phyloP scores from a whole-genome alignment of 2,113 vertebrate species.

The Paraplagusia blochii region DNA sequence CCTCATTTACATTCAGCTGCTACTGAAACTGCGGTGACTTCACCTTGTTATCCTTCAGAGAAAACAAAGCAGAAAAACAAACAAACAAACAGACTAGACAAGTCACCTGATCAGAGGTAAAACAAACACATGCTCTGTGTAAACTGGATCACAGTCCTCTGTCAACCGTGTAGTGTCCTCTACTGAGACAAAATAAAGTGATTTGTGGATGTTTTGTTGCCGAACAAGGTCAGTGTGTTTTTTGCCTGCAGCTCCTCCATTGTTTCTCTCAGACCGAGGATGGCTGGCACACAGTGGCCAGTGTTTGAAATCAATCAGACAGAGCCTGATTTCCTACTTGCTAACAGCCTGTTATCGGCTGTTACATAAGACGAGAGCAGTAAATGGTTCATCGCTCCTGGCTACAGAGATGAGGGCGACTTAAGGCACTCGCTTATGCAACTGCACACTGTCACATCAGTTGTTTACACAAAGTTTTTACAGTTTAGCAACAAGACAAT shows the following conservation, averaged over 20 bases:
- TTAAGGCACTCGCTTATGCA: slow-evolving; percentile 58
- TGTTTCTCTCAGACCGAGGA: slow-evolving; percentile 34
- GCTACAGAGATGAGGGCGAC: slow-evolving; percentile 54
- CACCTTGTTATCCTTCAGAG: slow-evolving; percentile 69
- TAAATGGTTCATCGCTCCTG: slow-evolving; percentile 51
- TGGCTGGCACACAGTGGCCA: slow-evolving; percentile 22
- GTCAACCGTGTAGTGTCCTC: slow-evolving; percentile 59
- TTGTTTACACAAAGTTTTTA: slow-evolving; percentile 9
- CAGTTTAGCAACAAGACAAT: not conserved
- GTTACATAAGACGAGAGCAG: slow-evolving; percentile 63
- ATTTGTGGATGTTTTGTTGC: slow-evolving; percentile 60
- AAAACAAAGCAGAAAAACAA: slow-evolving; percentile 54
- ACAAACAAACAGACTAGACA: not conserved
- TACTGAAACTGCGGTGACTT: slow-evolving; percentile 69
- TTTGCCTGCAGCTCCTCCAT: slow-evolving; percentile 5
- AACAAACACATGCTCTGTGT: slow-evolving; percentile 54
- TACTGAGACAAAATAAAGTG: slow-evolving; percentile 75
- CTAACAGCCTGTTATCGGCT: slow-evolving; percentile 41
- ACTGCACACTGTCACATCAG: slow-evolving; percentile 56
- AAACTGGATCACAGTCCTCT: slow-evolving; percentile 42
- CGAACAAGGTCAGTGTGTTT: slow-evolving; percentile 54
- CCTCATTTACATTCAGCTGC: slow-evolving; percentile 77
- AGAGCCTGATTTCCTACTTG: slow-evolving; percentile 49
- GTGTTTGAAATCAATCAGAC: slow-evolving; percentile 53
- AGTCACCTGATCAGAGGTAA: slow-evolving; percentile 32